These are phyloP conservation scores for Nycteola revayana DNA, from an alignment of 2,888 invertebrate genomes.

Conservation along the genomic window DNA sequence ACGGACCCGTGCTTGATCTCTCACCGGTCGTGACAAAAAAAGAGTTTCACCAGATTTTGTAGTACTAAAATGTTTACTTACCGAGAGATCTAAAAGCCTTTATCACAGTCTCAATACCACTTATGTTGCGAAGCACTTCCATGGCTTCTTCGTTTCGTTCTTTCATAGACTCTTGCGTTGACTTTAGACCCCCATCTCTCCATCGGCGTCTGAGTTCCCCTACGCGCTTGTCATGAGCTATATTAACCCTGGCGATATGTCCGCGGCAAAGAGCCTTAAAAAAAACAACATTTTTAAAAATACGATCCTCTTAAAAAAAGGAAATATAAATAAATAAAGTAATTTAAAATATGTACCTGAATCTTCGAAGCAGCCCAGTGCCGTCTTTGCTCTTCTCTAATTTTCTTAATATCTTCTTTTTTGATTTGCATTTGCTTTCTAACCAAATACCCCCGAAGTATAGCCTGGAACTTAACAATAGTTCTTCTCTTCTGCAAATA, in stretches of 20 bases:
- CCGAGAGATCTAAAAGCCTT: conserved; percentile 68
- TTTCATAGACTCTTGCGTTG: conserved; percentile 57
- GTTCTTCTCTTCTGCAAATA: conserved; percentile 52
- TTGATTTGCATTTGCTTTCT: conserved; percentile 67
- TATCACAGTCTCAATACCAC: conserved; percentile 62
- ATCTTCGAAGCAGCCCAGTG: conserved; percentile 83
- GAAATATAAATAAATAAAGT: neutral
- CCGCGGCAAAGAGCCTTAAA: conserved; percentile 79
- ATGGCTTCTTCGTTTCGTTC: conserved; percentile 70
- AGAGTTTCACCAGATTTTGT: too few relatives aligned
- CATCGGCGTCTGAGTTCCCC: conserved; percentile 58
- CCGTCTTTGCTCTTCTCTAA: conserved; percentile 58
- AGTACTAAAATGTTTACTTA: too few relatives aligned
- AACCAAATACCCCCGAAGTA: conserved; percentile 73
- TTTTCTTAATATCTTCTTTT: conserved; percentile 63
- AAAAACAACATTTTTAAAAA: too few relatives aligned
- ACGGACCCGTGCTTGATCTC: too few relatives aligned
- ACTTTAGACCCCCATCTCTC: conserved; percentile 60
- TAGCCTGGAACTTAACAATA: conserved; percentile 63
- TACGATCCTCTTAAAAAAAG: too few relatives aligned
- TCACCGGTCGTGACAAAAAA: too few relatives aligned
- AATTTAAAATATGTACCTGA: conserved; percentile 66
- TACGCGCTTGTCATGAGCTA: conserved; percentile 43
- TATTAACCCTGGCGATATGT: conserved; percentile 50
- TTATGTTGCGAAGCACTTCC: conserved; percentile 56